Base-by-base conservation (phyloP, 2,888 invertebrate genomes). In the Trichogramma evanescens region DNA sequence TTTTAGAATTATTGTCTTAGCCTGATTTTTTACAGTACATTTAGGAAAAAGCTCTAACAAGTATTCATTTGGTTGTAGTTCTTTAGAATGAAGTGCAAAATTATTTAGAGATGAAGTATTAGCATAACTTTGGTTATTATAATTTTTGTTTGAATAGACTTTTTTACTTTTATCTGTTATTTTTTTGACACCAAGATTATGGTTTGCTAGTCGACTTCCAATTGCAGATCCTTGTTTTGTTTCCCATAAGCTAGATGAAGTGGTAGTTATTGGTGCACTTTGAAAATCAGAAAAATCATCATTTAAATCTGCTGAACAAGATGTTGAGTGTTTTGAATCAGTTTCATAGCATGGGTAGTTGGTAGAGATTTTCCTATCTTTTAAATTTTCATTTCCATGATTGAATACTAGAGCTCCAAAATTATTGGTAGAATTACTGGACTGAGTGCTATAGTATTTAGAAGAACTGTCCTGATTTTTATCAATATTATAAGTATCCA, bases 271-370 rank as follows among this genome's bases (percentile, higher is more conserved):
- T 4, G 71, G 74, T 53, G 75, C 77, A 67, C 80, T 81, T 68
- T 82, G 81, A 65, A 82, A 82, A 41, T 82, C 82, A 1, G 79
- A 77, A 66, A 82, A 82, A 10, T 82, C 82, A 64, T 81, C 81
- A 49, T 58, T 68, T 1, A 65, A 63, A 54, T 72, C 71, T 4
- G 61, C 43, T 0, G 68, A 65, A 8, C 60, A 62, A 50, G 59
- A 59, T 3, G 54, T 60, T 43, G 60, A 55, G 10, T 68, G 65
- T 56, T 56, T 59, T 46, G 58, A 9, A 51, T 60, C 55, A 41
- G 26, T 26, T 26, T 51, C 44, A 7, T 8, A 48, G 38, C 54
- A 39, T 38, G 38, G 10, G 40, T 63, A 54, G 43, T 13, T 52
- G 49, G 59, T 59, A 26, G 46, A 58, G 53, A 58, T 50, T 50